Conservation (phyloP, 2,797 vertebrate species). For the Lepilemur ruficaudatus region DNA sequence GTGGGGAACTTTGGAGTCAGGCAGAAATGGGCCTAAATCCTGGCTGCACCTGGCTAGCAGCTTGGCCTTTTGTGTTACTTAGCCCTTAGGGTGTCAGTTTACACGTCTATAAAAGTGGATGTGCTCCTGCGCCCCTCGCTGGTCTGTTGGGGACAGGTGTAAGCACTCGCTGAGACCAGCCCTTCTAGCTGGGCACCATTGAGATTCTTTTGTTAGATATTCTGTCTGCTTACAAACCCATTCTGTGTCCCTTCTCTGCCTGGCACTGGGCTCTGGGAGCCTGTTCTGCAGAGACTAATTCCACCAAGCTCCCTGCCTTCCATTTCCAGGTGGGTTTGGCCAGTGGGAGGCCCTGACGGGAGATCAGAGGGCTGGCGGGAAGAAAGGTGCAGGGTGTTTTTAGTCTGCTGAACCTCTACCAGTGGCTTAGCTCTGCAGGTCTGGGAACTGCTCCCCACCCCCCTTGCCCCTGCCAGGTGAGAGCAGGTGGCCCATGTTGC, state of each 20-base stretch:
- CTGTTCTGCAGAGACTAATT: not conserved
- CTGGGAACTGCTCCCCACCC: not conserved
- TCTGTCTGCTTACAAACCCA: not conserved
- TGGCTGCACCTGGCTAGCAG: not conserved
- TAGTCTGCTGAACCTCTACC: not conserved
- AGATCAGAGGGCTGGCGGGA: rapidly evolving
- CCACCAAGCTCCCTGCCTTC: not conserved
- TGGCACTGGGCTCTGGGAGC: not conserved
- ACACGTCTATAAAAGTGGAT: not conserved
- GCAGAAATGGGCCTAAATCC: not conserved
- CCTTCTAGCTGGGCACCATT: rapidly evolving
- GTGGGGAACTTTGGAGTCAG: not conserved
- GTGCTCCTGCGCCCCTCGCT: rapidly evolving
- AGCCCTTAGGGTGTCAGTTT: not conserved
- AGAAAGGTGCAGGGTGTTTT: not conserved
- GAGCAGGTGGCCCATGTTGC: not conserved
- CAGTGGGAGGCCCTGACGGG: not conserved
- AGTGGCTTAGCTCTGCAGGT: not conserved
- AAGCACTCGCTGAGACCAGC: not conserved
- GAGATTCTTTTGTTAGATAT: not conserved
- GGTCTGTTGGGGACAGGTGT: not conserved
- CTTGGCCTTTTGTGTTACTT: not conserved
- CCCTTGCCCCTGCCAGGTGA: no score
- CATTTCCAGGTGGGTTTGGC: not conserved
- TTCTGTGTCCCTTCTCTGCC: not conserved